A percentile compares a stretch with the other conserved stretches of the same genome.
phyloP scores from a whole-genome alignment of 2,797 vertebrate species.

The Lemur catta region DNA sequence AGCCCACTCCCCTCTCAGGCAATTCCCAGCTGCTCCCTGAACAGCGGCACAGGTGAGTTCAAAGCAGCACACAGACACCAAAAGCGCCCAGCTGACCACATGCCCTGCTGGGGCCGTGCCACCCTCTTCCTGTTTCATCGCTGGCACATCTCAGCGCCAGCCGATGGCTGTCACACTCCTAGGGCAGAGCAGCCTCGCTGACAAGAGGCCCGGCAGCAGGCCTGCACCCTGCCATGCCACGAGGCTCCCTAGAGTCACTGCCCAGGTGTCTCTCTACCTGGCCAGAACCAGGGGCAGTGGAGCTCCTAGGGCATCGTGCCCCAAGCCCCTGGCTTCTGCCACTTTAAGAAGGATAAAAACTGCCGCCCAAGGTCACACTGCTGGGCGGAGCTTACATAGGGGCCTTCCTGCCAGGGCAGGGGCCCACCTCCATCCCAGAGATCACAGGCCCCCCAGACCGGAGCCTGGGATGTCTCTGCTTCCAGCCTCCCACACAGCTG shows the following conservation, averaged over 20 bases:
- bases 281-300: rapidly evolving
- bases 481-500: too few species aligned
- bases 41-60: rapidly evolving
- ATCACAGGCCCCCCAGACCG: neutral
- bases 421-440: neutral
- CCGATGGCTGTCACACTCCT: rapidly evolving
- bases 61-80: rapidly evolving
- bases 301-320: neutral
- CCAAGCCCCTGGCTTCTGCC: rapidly evolving
- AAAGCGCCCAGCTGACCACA: rapidly evolving
- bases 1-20: neutral
- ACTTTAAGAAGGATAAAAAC: too few species aligned
- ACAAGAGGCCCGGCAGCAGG: neutral
- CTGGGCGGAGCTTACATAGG: too few species aligned
- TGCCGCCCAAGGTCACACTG: rapidly evolving
- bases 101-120: neutral
- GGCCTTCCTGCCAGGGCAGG: neutral
- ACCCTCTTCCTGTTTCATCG: neutral
- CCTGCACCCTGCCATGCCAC: neutral
- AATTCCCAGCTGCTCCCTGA: rapidly evolving
- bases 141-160: neutral
- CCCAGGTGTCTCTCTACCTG: rapidly evolving
- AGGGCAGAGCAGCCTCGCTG: neutral
- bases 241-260: neutral
- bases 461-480: neutral